A percentile compares a stretch with the other conserved stretches of the same genome.
Evolutionary conservation across 92 coral and sea anemone genomes (phyloP).

Genomic region (Paragorgia papillata): DNA sequence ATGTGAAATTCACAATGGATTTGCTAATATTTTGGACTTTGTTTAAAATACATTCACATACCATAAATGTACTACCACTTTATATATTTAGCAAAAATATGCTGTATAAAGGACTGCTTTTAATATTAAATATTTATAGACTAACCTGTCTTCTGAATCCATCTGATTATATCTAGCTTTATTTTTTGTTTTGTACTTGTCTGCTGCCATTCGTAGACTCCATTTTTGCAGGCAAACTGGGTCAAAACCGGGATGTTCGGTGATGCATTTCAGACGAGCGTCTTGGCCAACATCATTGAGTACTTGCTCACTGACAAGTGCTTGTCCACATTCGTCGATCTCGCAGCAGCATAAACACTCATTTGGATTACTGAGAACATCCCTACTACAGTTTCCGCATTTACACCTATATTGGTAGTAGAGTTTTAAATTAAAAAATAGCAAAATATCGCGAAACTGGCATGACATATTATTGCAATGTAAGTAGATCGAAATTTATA

Average conservation of each 20-base stretch:
- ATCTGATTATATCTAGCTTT: constrained; percentile 46
- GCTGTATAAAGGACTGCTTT: not conserved
- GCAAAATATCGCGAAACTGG: not conserved
- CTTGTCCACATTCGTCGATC: constrained; percentile 16
- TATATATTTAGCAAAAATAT: not conserved
- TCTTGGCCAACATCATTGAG: constrained; percentile 20
- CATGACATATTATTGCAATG: constrained; percentile 2
- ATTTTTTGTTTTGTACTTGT: constrained; percentile 41
- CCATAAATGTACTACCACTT: too few species aligned
- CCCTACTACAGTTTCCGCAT: constrained; percentile 15
- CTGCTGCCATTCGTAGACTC: constrained; percentile 63
- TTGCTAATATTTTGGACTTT: too few species aligned
- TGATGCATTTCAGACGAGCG: constrained; percentile 42
- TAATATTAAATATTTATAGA: not conserved
- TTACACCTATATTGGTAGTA: constrained; percentile 17
- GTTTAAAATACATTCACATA: too few species aligned
- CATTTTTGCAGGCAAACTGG: constrained; percentile 70
- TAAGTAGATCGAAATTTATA: too few species aligned
- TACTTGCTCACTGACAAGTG: constrained; percentile 13
- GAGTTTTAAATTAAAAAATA: not conserved
- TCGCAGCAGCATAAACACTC: constrained; percentile 2
- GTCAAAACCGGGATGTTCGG: constrained; percentile 67
- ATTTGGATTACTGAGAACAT: constrained; percentile 8
- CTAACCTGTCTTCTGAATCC: constrained; percentile 57
- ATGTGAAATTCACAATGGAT: too few species aligned